A percentile compares a stretch with the other conserved stretches of the same genome.
Evolutionary conservation across 2,797 vertebrate species (phyloP).

Genomic region (Rhabdomys pumilio): DNA sequence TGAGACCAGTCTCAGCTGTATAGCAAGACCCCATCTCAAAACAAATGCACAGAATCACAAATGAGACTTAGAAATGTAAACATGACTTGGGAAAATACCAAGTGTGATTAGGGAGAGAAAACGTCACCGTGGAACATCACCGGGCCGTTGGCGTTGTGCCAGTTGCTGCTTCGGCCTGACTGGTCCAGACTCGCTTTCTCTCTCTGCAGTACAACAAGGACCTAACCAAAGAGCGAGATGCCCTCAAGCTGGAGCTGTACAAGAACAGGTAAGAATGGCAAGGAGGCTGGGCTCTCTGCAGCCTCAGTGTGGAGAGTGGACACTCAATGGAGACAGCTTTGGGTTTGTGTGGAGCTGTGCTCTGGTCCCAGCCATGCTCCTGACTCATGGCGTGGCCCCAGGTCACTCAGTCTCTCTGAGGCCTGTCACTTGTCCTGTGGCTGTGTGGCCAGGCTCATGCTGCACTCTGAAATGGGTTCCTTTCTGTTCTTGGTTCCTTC

Average conservation of each 20-base stretch:
- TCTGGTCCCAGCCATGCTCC: background rate
- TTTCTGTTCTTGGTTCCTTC: background rate
- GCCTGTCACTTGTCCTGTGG: background rate
- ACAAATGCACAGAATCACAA: background rate
- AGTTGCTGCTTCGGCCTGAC: background rate
- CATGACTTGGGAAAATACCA: background rate
- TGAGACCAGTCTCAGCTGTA: background rate
- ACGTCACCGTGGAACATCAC: background rate
- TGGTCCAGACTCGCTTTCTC: conserved; percentile 47
- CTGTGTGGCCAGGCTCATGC: background rate
- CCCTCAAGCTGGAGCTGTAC: conserved; percentile 93
- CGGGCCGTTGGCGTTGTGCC: background rate
- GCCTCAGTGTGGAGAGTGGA: background rate
- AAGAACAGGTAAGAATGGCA: conserved; percentile 93
- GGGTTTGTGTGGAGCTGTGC: background rate
- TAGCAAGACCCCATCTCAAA: background rate
- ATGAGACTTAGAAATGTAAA: background rate
- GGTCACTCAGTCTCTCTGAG: background rate
- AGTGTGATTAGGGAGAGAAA: background rate
- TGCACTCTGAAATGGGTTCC: background rate
- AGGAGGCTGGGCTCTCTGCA: background rate
- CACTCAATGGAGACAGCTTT: background rate
- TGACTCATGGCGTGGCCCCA: background rate
- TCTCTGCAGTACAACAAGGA: conserved; percentile 94
- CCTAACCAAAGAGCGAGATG: conserved; percentile 95